Evolutionary conservation across 1,140 invertebrate genomes (phyloP), one percentile per base, ranked within the genome.

Genomic region (Platyura marginata): DNA sequence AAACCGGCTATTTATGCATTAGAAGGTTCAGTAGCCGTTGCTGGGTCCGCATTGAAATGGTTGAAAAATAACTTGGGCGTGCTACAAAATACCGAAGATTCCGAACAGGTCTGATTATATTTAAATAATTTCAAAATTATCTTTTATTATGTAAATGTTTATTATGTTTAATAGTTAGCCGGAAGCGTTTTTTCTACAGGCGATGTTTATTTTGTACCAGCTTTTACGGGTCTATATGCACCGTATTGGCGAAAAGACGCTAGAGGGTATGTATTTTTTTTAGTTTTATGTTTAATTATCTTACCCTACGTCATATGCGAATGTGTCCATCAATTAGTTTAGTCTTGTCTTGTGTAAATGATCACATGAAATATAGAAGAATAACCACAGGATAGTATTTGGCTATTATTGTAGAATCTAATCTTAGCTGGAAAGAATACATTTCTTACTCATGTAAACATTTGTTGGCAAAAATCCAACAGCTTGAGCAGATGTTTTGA

Each of bases 191-290:
- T 75, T 39, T 72, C 72, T n/a, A 81, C 81, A 5, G 82, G 81
- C 18, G 88, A 87, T 51, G 81, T 95, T 45, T 91, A 88, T 57
- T 97, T 97, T 63, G 93, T 97, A 9, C 93, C 93, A 1, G 87
- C 86, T 6, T 93, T 98, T 59, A 83, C 81, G 43, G 95, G 94
- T 2, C 63, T 98, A 0, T 96, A 92, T 60, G 93, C 93, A 35
- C 94, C 95, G 0, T 90, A 95, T 60, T 97, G 92, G 92, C 70
- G 81, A 50, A 78, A 85, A 52, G 86, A 93, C 67, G 92, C 92
- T 3, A 72, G 89, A 62, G 89, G 90, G 79, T 82, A 39, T 34
- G 19, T 36, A 25, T n/a, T n/a, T n/a, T n/a, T n/a, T n/a, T n/a
- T n/a, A n/a, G n/a, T 29, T 13, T 8, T 29, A 8, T 29, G 6